Evolutionary conservation across 2,888 invertebrate species (phyloP).

Genomic region (Dione vanillae): DNA sequence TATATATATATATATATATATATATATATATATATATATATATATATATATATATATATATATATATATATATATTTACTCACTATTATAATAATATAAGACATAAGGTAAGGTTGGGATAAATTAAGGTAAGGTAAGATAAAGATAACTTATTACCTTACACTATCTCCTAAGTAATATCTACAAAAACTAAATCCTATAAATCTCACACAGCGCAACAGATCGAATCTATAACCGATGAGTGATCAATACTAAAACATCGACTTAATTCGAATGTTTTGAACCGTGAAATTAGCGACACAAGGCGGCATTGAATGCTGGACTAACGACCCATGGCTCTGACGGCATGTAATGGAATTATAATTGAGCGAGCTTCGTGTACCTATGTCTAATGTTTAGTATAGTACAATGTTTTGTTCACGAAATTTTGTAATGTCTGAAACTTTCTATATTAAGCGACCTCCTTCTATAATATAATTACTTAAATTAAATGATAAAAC

Average conservation of each 20-base stretch:
- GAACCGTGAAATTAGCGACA: constrained; percentile 59
- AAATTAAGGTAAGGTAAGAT: no score
- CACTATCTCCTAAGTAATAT: no score
- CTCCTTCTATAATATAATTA: no score
- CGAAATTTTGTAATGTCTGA: neutral
- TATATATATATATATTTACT: no score
- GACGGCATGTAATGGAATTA: constrained; percentile 40
- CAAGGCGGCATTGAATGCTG: constrained; percentile 41
- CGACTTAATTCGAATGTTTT: constrained; percentile 58
- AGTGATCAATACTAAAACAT: constrained; percentile 47
- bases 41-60: no score
- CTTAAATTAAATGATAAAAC: no score
- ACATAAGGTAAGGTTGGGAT: no score
- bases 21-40: no score
- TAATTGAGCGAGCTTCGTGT: constrained; percentile 20
- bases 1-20: no score
- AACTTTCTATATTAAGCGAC: no score
- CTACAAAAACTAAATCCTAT: neutral
- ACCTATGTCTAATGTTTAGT: neutral
- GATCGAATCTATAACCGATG: constrained; percentile 32
- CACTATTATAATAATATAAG: no score
- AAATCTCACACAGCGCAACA: neutral
- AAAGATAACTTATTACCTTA: no score
- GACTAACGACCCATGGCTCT: constrained; percentile 41
- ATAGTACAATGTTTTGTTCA: neutral